Evolutionary conservation across 2,888 invertebrate genomes (phyloP).

Genomic region (Leucophenga montana): DNA sequence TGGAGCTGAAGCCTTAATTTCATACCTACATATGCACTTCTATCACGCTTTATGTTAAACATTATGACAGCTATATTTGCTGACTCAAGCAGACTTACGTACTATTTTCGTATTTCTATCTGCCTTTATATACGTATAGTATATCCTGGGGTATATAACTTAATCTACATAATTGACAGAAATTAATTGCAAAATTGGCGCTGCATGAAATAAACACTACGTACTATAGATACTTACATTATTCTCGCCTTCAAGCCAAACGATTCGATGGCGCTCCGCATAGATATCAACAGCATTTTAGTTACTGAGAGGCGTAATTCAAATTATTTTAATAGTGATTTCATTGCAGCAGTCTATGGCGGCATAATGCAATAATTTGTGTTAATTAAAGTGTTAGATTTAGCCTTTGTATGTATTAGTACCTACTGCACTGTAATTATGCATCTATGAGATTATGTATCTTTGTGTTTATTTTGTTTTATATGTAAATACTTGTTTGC

Average conservation of each 20-base stretch:
- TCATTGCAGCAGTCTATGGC: neutral
- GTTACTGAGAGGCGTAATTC: too few relatives aligned
- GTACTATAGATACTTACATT: too few relatives aligned
- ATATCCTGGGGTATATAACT: neutral
- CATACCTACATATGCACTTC: too few relatives aligned
- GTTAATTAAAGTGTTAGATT: conserved; percentile 16
- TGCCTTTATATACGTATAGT: neutral
- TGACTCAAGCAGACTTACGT: conserved; percentile 3
- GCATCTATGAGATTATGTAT: neutral
- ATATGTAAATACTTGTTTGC: neutral
- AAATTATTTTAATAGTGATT: too few relatives aligned
- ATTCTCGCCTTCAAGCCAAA: too few relatives aligned
- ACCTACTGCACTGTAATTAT: neutral
- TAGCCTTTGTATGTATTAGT: neutral
- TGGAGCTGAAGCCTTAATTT: conserved; percentile 39
- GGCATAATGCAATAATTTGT: conserved; percentile 1
- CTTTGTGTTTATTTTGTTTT: too few relatives aligned
- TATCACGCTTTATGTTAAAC: too few relatives aligned
- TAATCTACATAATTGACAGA: conserved; percentile 46
- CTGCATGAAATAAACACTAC: conserved; percentile 4
- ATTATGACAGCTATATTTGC: conserved; percentile 20
- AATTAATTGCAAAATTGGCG: conserved; percentile 47
- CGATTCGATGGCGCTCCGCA: too few relatives aligned
- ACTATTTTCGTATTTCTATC: neutral
- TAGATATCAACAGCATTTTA: too few relatives aligned